Evolutionary conservation across 2,797 vertebrate genomes (phyloP).

Genomic region (Syngnathus acus): DNA sequence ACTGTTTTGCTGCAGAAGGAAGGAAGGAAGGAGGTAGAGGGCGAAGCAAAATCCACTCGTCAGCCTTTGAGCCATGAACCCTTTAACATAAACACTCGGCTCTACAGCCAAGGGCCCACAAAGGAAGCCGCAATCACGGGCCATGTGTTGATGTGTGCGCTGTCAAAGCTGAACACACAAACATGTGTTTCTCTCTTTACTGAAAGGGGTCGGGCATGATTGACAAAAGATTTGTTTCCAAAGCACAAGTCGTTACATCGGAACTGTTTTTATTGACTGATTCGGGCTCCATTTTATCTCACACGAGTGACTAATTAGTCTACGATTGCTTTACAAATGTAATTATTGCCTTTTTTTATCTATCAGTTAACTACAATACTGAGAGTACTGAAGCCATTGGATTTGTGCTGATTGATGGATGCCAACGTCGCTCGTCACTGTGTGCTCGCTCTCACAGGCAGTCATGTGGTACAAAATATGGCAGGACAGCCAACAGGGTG

Average conservation of each 20-base stretch:
- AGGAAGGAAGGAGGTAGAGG: slow-evolving; percentile 6
- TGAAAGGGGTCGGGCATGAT: slow-evolving; percentile 19
- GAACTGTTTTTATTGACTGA: too few relatives aligned
- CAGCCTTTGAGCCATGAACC: slow-evolving; percentile 1
- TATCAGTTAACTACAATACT: too few relatives aligned
- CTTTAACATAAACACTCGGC: slow-evolving; percentile 12
- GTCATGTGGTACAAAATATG: slow-evolving; percentile 43
- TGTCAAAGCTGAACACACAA: neutral
- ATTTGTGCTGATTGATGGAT: too few relatives aligned
- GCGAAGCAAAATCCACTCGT: slow-evolving; percentile 33
- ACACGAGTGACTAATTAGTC: too few relatives aligned
- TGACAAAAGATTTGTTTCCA: slow-evolving; percentile 15
- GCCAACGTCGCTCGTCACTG: too few relatives aligned
- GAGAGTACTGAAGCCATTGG: too few relatives aligned
- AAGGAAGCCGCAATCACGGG: neutral
- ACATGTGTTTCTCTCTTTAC: slow-evolving; percentile 15
- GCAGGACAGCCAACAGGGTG: slow-evolving; percentile 21
- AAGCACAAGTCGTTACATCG: neutral
- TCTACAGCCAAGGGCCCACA: slow-evolving; percentile 6
- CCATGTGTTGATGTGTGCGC: neutral
- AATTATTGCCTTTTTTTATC: too few relatives aligned
- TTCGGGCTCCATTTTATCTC: too few relatives aligned
- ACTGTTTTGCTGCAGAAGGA: slow-evolving; percentile 16
- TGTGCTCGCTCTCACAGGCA: slow-evolving; percentile 29
- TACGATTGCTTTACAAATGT: too few relatives aligned